Evolutionary conservation across 1,140 invertebrate genomes (phyloP), one percentile per base, ranked within the genome.

Genomic region (Zaprionus lachaisei): DNA sequence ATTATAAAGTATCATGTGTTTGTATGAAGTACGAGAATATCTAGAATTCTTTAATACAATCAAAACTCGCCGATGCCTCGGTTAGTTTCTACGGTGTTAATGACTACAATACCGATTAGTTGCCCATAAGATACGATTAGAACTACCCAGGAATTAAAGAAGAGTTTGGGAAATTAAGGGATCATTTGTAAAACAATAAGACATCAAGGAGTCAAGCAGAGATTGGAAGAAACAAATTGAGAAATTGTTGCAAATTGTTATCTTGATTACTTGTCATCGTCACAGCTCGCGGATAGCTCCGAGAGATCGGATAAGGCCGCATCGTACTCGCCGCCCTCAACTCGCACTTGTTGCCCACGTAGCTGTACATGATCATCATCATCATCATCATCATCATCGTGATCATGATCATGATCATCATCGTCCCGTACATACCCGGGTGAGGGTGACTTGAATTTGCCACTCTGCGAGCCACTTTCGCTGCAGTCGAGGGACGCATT

Each of bases 371-470:
- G 22, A 26, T 41, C 22, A 44, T 51, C 55, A 68, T 55, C 34
- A 51, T 51, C 26, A 22, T 22, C 58, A 26, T 55, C 7, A 56
- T 55, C 7, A 56, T 49, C 17, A 54, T 44, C 34, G 60, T 15
- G 28, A 34, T 11, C 28, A 54, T 28, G 26, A 44, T 37, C 37
- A 14, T 34, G 3, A 11, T 47, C 62, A 28, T 71, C 61, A 26
- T 67, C 55, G 60, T 69, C 65, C 31, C 75, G 72, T 91, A 92
- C 89, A 78, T 92, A 92, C 92, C 91, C 90, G 55, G 91, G 90
- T 79, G 89, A 92, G 76, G 79, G 86, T 68, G 90, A 92, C 75
- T 92, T 92, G 51, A 82, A 92, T 58, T 91, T 92, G 70, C 74
- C 77, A 74, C 83, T 90, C 17, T 91, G 81, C 14, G 86, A 91